phyloP scores from a whole-genome alignment of 2,888 invertebrate species.

The Trimorus sp. region DNA sequence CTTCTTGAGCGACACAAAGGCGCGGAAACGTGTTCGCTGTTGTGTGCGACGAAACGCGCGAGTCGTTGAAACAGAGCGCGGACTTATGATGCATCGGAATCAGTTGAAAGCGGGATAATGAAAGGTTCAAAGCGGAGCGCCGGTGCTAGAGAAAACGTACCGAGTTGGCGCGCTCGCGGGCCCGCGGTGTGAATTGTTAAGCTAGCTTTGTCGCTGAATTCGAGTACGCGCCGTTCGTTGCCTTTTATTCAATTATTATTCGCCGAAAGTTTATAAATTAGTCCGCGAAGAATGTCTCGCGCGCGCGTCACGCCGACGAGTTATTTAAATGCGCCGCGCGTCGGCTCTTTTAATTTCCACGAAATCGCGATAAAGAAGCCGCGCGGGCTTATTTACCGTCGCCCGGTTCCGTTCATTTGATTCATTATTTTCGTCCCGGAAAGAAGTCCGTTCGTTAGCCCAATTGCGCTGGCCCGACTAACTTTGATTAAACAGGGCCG shows the following conservation, averaged over 20 bases:
- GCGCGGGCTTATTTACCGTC: slow-evolving; percentile 29
- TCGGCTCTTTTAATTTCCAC: slow-evolving; percentile 42
- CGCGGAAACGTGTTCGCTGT: slow-evolving; percentile 14
- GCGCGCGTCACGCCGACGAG: slow-evolving; percentile 33
- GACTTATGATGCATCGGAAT: slow-evolving; percentile 47
- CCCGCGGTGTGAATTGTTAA: slow-evolving; percentile 58
- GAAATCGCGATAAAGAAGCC: slow-evolving; percentile 43
- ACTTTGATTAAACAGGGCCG: slow-evolving; percentile 41
- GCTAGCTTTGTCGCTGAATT: slow-evolving; percentile 42
- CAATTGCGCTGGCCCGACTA: slow-evolving; percentile 21
- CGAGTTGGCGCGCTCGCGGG: slow-evolving; percentile 42
- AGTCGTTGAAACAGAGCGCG: slow-evolving; percentile 29
- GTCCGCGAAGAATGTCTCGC: slow-evolving; percentile 44
- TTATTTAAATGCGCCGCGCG: slow-evolving; percentile 40
- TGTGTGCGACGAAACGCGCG: slow-evolving; percentile 21
- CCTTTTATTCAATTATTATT: slow-evolving; percentile 60
- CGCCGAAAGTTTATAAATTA: slow-evolving; percentile 55
- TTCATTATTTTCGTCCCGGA: slow-evolving; percentile 35
- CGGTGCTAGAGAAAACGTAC: slow-evolving; percentile 44
- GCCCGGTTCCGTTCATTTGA: slow-evolving; percentile 24
- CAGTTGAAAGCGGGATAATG: slow-evolving; percentile 42
- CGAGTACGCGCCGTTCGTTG: slow-evolving; percentile 52
- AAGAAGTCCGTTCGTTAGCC: slow-evolving; percentile 34
- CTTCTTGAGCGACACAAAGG: slow-evolving; percentile 6
- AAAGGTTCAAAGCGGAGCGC: slow-evolving; percentile 38